These are phyloP conservation scores for Cheilosia impressa DNA, from an alignment of 2,888 invertebrate species.

Conservation along the genomic window DNA sequence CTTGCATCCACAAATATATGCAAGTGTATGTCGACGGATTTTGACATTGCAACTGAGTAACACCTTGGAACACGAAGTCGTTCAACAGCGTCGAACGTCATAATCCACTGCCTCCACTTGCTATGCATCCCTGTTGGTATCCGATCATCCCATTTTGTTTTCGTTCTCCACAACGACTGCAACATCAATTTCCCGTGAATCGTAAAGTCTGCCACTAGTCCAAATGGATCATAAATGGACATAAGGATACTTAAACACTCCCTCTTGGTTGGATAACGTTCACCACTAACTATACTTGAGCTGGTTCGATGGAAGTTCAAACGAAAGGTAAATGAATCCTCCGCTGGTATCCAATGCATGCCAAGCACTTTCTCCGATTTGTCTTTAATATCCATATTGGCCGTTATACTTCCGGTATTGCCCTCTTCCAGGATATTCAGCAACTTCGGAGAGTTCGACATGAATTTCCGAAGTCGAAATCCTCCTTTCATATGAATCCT, in stretches of 20 bases:
- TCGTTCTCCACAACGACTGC: not conserved
- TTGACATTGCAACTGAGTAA: not conserved
- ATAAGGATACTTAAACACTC: slow-evolving; percentile 16
- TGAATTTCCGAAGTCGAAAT: slow-evolving; percentile 30
- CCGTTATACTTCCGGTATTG: not conserved
- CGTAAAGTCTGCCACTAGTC: slow-evolving; percentile 10
- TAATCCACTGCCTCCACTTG: not conserved
- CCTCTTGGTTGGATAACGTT: slow-evolving; percentile 9
- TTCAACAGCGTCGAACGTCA: not conserved
- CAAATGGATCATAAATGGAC: slow-evolving; percentile 14
- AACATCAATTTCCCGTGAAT: slow-evolving; percentile 16
- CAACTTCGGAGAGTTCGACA: slow-evolving; percentile 22
- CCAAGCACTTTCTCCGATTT: slow-evolving; percentile 23
- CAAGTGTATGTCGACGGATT: not conserved
- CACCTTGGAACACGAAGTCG: not conserved
- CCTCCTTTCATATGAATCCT: not conserved
- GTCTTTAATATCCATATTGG: not conserved
- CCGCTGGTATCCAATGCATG: not conserved
- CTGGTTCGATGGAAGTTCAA: no score
- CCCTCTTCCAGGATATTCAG: not conserved
- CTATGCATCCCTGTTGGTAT: not conserved
- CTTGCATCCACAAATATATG: slow-evolving; percentile 17
- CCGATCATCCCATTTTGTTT: not conserved
- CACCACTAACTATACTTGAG: not conserved
- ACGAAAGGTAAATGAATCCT: not conserved